A percentile compares a stretch with the other conserved stretches of the same genome.
These are phyloP conservation scores for Diadegma fenestrale DNA, from an alignment of 2,888 invertebrate genomes.

Conservation along the genomic window DNA sequence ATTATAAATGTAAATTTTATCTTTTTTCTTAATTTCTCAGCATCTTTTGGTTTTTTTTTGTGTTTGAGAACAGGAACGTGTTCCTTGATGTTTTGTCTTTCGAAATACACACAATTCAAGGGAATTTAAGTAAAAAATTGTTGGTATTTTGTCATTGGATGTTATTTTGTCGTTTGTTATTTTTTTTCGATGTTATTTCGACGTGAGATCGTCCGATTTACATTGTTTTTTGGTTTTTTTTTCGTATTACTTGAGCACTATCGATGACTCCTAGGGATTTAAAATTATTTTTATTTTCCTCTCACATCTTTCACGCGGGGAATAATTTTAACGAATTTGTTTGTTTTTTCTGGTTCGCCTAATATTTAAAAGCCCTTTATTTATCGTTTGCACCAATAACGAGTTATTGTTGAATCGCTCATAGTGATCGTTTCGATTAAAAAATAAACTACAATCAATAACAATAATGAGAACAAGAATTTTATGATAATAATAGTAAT, in stretches of 20 bases:
- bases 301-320: slow-evolving; percentile 28
- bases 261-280: slow-evolving; percentile 64
- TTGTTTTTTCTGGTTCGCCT: slow-evolving; percentile 42
- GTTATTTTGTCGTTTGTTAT: no score
- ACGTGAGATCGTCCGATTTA: not conserved
- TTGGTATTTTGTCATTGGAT: no score
- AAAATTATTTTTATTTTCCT: slow-evolving; percentile 24
- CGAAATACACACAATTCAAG: no score
- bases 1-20: no score
- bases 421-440: slow-evolving; percentile 62
- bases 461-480: slow-evolving; percentile 63
- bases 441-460: slow-evolving; percentile 69
- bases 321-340: slow-evolving; percentile 46
- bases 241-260: slow-evolving; percentile 65
- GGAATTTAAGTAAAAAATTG: no score
- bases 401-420: slow-evolving; percentile 37
- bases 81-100: no score
- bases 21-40: no score
- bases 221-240: slow-evolving; percentile 41
- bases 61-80: no score
- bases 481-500: slow-evolving; percentile 53
- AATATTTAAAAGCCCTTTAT: slow-evolving; percentile 54
- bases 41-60: no score
- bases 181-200: no score
- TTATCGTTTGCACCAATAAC: slow-evolving; percentile 52